These are phyloP conservation scores for Catocala sponsa DNA, from an alignment of 2,888 invertebrate species.

Conservation along the genomic window DNA sequence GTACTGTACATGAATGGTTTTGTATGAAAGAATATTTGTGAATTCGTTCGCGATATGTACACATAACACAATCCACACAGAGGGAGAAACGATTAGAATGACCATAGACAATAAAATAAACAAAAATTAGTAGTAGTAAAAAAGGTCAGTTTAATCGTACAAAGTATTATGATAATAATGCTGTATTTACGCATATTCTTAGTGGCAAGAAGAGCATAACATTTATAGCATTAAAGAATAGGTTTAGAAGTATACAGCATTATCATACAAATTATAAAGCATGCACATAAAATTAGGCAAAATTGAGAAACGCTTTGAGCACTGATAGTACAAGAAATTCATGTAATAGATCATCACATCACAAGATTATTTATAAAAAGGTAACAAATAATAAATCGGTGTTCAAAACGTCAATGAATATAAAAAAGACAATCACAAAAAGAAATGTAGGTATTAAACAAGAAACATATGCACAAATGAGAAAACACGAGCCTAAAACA, in stretches of 20 bases:
- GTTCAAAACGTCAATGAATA: constrained; percentile 29
- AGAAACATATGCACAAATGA: constrained; percentile 32
- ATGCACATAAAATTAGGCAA: constrained; percentile 58
- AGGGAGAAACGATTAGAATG: constrained; percentile 36
- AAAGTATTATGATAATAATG: constrained; percentile 25
- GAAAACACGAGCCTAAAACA: constrained; percentile 34
- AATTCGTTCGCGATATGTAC: constrained; percentile 60
- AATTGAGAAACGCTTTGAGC: constrained; percentile 40
- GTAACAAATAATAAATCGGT: not conserved
- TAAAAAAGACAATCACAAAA: constrained; percentile 45
- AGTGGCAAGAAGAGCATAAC: constrained; percentile 12
- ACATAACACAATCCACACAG: constrained; percentile 81
- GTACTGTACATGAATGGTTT: constrained; percentile 41
- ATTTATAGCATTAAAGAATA: constrained; percentile 18
- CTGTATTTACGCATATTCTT: constrained; percentile 14
- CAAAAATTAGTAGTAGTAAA: constrained; percentile 10
- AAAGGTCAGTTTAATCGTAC: constrained; percentile 22
- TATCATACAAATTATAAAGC: constrained; percentile 49
- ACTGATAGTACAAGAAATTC: constrained; percentile 1
- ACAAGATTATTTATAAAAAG: not conserved
- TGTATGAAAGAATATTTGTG: constrained; percentile 32
- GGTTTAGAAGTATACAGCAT: constrained; percentile 38
- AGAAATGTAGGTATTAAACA: constrained; percentile 15
- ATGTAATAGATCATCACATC: not conserved
- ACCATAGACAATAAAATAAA: constrained; percentile 26